Evolutionary conservation across 2,113 vertebrate genomes (phyloP).

Genomic region (Meleagris gallopavo): DNA sequence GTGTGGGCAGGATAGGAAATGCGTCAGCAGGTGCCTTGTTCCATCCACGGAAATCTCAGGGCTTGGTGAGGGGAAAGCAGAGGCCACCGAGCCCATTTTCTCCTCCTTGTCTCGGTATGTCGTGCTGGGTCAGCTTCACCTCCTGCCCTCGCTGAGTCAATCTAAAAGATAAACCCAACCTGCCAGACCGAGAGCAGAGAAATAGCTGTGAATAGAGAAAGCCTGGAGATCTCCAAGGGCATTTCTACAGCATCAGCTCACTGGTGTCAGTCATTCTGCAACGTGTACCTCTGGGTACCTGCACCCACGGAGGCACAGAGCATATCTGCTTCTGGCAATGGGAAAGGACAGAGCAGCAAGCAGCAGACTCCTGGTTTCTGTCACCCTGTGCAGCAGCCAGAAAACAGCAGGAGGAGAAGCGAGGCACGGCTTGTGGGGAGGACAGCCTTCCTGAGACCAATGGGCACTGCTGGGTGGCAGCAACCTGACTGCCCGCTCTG

Average conservation of each 20-base stretch:
- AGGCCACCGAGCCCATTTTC: not conserved
- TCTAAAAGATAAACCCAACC: not conserved
- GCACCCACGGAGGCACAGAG: not conserved
- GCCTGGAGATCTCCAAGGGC: not conserved
- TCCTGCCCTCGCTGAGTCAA: not conserved
- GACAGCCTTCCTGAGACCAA: not conserved
- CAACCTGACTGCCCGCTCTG: not conserved
- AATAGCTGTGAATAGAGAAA: not conserved
- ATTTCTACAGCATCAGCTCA: not conserved
- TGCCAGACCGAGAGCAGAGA: not conserved
- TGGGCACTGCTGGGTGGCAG: too few relatives aligned
- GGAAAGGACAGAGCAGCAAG: not conserved
- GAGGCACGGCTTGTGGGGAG: not conserved
- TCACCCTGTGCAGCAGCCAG: not conserved
- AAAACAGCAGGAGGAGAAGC: not conserved
- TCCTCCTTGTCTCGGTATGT: not conserved
- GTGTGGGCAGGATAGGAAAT: accelerated
- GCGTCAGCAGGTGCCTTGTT: not conserved
- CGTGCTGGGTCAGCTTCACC: not conserved
- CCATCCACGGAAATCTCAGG: not conserved
- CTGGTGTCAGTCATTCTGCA: not conserved
- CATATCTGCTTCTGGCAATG: too few relatives aligned
- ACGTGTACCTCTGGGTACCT: accelerated
- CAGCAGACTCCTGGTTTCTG: not conserved
- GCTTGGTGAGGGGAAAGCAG: not conserved